Evolutionary conservation across 92 coral and sea anemone genomes (phyloP), one percentile per base, ranked within the genome.

Genomic region (Actinostola sp.): DNA sequence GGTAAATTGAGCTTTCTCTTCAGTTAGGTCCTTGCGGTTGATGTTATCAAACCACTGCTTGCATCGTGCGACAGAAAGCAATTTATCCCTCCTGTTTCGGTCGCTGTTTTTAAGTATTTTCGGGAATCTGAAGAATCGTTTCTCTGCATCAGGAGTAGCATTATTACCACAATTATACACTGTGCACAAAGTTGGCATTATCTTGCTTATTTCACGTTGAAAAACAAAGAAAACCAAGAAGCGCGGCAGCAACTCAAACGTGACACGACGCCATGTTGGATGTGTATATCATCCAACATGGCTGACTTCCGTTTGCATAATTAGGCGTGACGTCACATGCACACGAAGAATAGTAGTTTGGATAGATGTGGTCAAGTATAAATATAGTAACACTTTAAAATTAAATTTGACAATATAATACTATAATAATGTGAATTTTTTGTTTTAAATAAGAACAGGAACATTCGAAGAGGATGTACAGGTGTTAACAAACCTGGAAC

Each of bases 1-100:
- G 35, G 81, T 72, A 53, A 63, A 25, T 34, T 79, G 70, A 25
- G 79, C 70, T 63, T 78, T 84, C 41, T 73, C 84, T n/a, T 83
- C 89, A 17, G 78, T 62, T 30, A 84, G 66, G 65, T 78, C 85
- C 29, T 44, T 77, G 36, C 80, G 50, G 41, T 64, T 46, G 23
- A 84, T 57, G 85, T 79, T 84, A 31, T 53, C 55, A 51, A 73
- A 65, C 86, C 86, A 85, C 55, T 54, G 63, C 53, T 55, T 35
- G 35, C 74, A 35, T 23, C 86, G 86, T 57, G 55, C 86, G 5
- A 5, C 41, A 34, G 82, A 72, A 28, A 72, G 46, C 8, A 13
- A 8, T 38, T 71, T 44, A 14, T 71, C 77, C 30, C 44, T 56
- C 25, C 49, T 58, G 46, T 80, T 72, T 30, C 54, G 70, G 54